Evolutionary conservation across 2,797 vertebrate species (phyloP).

Genomic region (Fratercula arctica): DNA sequence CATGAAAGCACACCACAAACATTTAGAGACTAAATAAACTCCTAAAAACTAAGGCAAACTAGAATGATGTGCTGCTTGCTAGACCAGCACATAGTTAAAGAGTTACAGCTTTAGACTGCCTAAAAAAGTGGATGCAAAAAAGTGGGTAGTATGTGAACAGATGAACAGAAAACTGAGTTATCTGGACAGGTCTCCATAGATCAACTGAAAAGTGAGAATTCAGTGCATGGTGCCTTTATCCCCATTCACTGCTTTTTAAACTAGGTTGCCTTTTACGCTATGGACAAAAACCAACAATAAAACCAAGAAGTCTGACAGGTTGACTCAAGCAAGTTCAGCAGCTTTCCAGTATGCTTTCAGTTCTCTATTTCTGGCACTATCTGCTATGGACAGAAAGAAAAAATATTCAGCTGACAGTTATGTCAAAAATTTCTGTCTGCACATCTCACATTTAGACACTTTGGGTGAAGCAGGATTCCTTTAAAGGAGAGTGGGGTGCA

Average conservation of each 20-base stretch:
- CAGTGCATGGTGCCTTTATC: neutral
- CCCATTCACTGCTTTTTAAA: neutral
- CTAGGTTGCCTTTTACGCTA: neutral
- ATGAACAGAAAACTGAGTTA: neutral
- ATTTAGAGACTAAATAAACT: neutral
- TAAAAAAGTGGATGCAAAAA: neutral
- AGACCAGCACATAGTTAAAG: neutral
- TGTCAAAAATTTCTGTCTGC: neutral
- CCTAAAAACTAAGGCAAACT: neutral
- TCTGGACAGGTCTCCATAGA: neutral
- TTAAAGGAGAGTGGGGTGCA: neutral
- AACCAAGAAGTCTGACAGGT: neutral
- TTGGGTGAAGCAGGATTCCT: neutral
- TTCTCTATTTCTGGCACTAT: neutral
- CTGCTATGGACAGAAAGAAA: neutral
- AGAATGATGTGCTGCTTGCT: neutral
- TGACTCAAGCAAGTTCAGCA: neutral
- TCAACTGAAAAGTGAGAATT: neutral
- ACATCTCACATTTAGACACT: neutral
- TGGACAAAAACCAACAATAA: neutral
- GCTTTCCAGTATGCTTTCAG: neutral
- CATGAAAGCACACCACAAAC: neutral
- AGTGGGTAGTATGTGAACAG: neutral
- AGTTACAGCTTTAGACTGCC: neutral
- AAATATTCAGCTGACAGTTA: neutral